These are phyloP conservation scores for Yasuhikotakia modesta DNA, from an alignment of 2,797 vertebrate genomes.

Conservation along the genomic window DNA sequence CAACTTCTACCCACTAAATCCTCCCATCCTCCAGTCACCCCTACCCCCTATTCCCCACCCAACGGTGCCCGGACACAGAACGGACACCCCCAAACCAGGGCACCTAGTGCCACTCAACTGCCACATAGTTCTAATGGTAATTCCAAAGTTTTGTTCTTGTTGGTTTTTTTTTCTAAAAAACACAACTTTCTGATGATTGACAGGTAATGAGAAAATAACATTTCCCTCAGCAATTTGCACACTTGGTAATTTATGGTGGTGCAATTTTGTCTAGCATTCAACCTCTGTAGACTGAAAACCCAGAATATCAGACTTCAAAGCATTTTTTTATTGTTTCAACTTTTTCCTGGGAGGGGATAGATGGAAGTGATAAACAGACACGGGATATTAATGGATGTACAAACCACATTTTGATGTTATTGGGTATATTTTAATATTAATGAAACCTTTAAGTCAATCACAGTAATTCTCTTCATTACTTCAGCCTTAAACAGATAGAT, in stretches of 20 bases:
- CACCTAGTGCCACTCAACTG: constrained; percentile 66
- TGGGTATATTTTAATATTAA: constrained; percentile 13
- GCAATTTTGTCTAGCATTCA: background rate
- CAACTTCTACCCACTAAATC: constrained; percentile 63
- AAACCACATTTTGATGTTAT: constrained; percentile 22
- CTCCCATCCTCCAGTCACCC: constrained; percentile 60
- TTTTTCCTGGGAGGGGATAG: background rate
- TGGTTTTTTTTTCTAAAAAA: constrained; percentile 22
- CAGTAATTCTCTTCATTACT: constrained; percentile 23
- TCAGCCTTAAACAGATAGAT: constrained; percentile 56
- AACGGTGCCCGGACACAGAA: constrained; percentile 48
- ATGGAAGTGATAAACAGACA: constrained; percentile 15
- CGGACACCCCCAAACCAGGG: constrained; percentile 62
- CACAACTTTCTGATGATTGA: background rate
- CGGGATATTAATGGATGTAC: constrained; percentile 23
- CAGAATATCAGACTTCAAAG: constrained; percentile 34
- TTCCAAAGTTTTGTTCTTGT: constrained; percentile 45
- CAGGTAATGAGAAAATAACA: constrained; percentile 8
- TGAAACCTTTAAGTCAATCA: constrained; percentile 15
- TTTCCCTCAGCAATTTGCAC: background rate
- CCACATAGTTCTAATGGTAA: constrained; percentile 71
- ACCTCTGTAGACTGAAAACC: constrained; percentile 18
- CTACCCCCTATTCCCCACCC: constrained; percentile 58
- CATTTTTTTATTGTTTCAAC: constrained; percentile 1
- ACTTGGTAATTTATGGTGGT: constrained; percentile 12